phyloP scores from a whole-genome alignment of 2,797 vertebrate species.

The Pseudopleuronectes americanus region DNA sequence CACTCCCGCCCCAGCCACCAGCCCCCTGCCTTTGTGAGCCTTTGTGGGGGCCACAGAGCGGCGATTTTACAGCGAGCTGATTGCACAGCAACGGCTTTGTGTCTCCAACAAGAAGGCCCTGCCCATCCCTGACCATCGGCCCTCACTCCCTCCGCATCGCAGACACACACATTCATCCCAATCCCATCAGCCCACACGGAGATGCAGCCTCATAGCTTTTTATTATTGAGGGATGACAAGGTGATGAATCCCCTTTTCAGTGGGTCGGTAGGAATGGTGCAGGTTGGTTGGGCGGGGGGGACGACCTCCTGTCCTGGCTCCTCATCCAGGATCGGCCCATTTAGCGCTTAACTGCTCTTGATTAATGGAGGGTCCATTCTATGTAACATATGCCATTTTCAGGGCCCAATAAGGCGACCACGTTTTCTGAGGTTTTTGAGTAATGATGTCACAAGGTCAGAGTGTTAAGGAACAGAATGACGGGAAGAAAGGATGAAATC shows the following conservation, averaged over 20 bases:
- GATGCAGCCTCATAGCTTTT: constrained; percentile 60
- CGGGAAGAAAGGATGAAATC: constrained; percentile 67
- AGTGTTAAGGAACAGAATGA: constrained; percentile 69
- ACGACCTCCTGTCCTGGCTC: constrained; percentile 48
- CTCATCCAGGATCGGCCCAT: constrained; percentile 83
- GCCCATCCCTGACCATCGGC: constrained; percentile 71
- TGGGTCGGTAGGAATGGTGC: constrained; percentile 69
- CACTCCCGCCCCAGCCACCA: constrained; percentile 88
- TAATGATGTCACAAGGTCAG: constrained; percentile 83
- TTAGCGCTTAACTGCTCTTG: constrained; percentile 87
- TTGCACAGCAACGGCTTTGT: constrained; percentile 89
- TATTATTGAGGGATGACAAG: constrained; percentile 73
- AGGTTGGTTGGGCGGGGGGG: constrained; percentile 12
- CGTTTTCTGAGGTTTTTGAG: constrained; percentile 80
- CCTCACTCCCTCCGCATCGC: constrained; percentile 53
- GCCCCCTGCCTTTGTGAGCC: constrained; percentile 88
- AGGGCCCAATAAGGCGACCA: constrained; percentile 63
- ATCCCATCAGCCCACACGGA: constrained; percentile 56
- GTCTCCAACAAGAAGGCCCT: constrained; percentile 72
- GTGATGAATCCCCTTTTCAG: constrained; percentile 83
- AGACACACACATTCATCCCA: constrained; percentile 62
- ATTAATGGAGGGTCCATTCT: constrained; percentile 88
- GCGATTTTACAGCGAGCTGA: constrained; percentile 90
- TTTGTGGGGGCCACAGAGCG: constrained; percentile 86
- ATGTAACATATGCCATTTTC: constrained; percentile 83